Evolutionary conservation across 2,113 vertebrate genomes (phyloP).

Genomic region (Toxotes jaculatrix): DNA sequence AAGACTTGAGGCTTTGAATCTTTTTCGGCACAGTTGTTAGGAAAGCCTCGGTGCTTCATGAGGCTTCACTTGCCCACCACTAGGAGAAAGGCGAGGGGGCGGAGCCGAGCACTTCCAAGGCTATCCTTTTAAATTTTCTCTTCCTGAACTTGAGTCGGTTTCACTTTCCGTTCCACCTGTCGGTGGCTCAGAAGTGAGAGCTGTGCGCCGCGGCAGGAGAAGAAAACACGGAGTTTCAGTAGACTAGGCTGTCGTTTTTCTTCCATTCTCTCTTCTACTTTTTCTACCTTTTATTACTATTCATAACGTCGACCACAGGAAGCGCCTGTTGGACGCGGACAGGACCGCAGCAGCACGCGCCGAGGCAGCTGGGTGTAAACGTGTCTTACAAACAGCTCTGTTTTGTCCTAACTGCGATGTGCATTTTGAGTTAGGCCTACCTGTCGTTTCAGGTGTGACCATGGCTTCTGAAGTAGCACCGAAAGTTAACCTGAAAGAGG

Average conservation of each 20-base stretch:
- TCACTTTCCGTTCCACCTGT: conserved; percentile 56
- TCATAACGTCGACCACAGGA: too few species aligned
- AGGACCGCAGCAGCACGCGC: neutral
- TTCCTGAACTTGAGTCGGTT: conserved; percentile 62
- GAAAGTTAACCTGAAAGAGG: conserved; percentile 37
- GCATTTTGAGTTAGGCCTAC: neutral
- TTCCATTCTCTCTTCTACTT: too few species aligned
- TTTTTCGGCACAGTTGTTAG: too few species aligned
- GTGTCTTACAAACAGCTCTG: neutral
- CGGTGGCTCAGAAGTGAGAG: too few species aligned
- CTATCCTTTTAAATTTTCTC: neutral
- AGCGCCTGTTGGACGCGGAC: too few species aligned
- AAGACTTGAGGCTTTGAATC: too few species aligned
- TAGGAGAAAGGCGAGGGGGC: neutral
- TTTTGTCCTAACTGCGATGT: neutral
- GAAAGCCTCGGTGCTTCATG: too few species aligned
- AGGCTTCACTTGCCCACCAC: too few species aligned
- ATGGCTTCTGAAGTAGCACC: conserved; percentile 57
- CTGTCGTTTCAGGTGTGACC: conserved; percentile 32
- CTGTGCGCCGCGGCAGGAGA: too few species aligned
- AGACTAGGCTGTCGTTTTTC: too few species aligned
- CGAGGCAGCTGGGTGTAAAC: neutral
- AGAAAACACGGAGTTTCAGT: too few species aligned
- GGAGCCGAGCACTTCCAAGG: neutral
- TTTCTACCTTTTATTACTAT: too few species aligned